A percentile compares a stretch with the other conserved stretches of the same genome.
Evolutionary conservation across 1,140 invertebrate species (phyloP).

Genomic region (Calosoma granatense): DNA sequence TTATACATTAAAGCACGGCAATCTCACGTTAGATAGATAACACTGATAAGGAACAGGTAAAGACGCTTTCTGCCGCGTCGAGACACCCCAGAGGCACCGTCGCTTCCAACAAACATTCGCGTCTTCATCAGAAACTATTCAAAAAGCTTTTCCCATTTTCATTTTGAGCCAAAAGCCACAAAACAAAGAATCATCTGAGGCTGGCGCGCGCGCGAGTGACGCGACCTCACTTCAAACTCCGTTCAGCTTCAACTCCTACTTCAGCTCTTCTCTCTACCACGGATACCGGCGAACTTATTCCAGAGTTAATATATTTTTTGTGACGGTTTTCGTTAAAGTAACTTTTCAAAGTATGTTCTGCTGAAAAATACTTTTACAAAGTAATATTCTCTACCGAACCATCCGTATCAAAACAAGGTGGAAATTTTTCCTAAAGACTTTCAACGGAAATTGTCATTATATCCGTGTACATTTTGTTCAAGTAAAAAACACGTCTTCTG

Average conservation of each 20-base stretch:
- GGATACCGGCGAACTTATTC: not conserved
- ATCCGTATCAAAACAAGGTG: no score
- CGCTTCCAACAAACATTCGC: constrained; percentile 13
- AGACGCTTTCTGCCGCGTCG: constrained; percentile 10
- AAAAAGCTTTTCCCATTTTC: constrained; percentile 14
- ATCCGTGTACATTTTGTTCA: no score
- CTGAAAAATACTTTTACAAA: no score
- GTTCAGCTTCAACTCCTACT: no score
- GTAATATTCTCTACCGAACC: no score
- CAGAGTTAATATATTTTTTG: not conserved
- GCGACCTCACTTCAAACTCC: no score
- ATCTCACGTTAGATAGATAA: constrained; percentile 16
- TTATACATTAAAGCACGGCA: constrained; percentile 8
- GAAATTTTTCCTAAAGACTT: no score
- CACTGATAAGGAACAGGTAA: constrained; percentile 14
- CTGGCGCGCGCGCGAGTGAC: no score
- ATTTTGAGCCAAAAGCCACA: not conserved
- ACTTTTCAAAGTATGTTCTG: not conserved
- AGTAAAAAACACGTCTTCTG: no score
- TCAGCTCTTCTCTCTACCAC: not conserved
- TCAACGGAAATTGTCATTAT: no score
- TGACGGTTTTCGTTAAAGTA: not conserved
- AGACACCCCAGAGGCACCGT: constrained; percentile 9
- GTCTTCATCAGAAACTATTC: constrained; percentile 13
- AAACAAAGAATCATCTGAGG: not conserved